Evolutionary conservation across 2,888 invertebrate genomes (phyloP).

Genomic region (Eledona agricola): DNA sequence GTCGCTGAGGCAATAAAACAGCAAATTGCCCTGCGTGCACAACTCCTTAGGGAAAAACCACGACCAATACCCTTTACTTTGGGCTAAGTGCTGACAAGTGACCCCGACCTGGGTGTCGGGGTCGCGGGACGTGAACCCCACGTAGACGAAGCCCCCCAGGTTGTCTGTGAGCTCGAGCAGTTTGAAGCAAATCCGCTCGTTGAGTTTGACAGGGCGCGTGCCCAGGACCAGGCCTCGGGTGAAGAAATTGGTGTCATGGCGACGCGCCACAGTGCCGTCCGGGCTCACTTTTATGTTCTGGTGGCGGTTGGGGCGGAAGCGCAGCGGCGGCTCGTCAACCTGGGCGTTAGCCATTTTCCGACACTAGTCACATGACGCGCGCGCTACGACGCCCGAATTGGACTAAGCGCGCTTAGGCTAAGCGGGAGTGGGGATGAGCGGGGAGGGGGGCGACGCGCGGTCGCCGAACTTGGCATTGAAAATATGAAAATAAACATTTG

Average conservation of each 20-base stretch:
- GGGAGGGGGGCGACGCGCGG: too few relatives aligned
- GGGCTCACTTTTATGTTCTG: slow-evolving; percentile 89
- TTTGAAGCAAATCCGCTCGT: slow-evolving; percentile 90
- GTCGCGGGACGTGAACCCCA: slow-evolving; percentile 96
- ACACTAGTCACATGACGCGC: too few relatives aligned
- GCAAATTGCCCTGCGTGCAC: slow-evolving; percentile 83
- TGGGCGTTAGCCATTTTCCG: too few relatives aligned
- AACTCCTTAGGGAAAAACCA: slow-evolving; percentile 26
- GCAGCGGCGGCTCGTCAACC: slow-evolving; percentile 79
- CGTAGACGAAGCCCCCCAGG: slow-evolving; percentile 97
- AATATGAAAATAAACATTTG: too few relatives aligned
- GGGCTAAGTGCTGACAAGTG: slow-evolving; percentile 8
- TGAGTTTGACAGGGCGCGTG: slow-evolving; percentile 87
- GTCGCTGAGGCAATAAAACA: slow-evolving; percentile 91
- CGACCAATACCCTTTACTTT: slow-evolving; percentile 17
- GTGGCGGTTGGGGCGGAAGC: slow-evolving; percentile 89
- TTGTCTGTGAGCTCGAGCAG: slow-evolving; percentile 92
- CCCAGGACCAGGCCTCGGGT: slow-evolving; percentile 88
- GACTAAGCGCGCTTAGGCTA: too few relatives aligned
- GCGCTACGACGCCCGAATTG: too few relatives aligned
- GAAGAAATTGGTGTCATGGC: slow-evolving; percentile 92
- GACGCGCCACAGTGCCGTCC: slow-evolving; percentile 83
- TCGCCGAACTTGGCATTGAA: too few relatives aligned
- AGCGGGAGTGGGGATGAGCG: too few relatives aligned
- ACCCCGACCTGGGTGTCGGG: slow-evolving; percentile 63